phyloP scores from a whole-genome alignment of 2,888 invertebrate genomes.

The Drosophila prolongata region DNA sequence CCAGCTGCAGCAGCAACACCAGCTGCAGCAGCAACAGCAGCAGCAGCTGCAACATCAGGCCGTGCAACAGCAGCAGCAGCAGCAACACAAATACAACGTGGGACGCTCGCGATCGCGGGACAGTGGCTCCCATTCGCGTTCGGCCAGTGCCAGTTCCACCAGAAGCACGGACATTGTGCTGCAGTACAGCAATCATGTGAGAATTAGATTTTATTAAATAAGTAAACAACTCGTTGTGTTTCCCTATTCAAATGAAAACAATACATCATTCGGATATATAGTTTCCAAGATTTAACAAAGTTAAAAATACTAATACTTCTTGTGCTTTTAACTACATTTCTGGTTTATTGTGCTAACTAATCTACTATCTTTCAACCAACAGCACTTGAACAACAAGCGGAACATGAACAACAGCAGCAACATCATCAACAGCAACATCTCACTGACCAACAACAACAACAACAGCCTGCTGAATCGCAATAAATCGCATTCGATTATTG shows the following conservation, averaged over 20 bases:
- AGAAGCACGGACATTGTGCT: conserved; percentile 84
- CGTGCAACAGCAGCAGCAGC: conserved; percentile 59
- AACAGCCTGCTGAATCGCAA: conserved; percentile 80
- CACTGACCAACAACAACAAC: conserved; percentile 43
- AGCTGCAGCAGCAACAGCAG: conserved; percentile 52
- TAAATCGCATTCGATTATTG: conserved; percentile 83
- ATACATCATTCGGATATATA: no score
- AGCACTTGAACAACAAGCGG: conserved; percentile 83
- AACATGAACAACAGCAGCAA: conserved; percentile 83
- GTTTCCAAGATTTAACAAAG: no score
- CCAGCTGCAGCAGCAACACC: conserved; percentile 46
- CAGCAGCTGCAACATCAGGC: conserved; percentile 61
- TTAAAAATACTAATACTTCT: no score
- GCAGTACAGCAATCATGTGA: conserved; percentile 84
- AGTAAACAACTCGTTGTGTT: no score
- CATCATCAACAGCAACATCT: conserved; percentile 44
- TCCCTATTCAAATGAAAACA: no score
- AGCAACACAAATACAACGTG: conserved; percentile 73
- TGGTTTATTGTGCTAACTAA: no score
- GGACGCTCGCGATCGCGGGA: conserved; percentile 87
- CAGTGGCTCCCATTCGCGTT: conserved; percentile 91
- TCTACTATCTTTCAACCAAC: background rate
- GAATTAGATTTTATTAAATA: no score
- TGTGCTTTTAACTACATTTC: no score
- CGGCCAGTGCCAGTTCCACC: conserved; percentile 87